A percentile compares a stretch with the other conserved stretches of the same genome.
These are phyloP conservation scores for Poeciliopsis prolifica DNA, from an alignment of 2,113 vertebrate genomes.

Conservation along the genomic window DNA sequence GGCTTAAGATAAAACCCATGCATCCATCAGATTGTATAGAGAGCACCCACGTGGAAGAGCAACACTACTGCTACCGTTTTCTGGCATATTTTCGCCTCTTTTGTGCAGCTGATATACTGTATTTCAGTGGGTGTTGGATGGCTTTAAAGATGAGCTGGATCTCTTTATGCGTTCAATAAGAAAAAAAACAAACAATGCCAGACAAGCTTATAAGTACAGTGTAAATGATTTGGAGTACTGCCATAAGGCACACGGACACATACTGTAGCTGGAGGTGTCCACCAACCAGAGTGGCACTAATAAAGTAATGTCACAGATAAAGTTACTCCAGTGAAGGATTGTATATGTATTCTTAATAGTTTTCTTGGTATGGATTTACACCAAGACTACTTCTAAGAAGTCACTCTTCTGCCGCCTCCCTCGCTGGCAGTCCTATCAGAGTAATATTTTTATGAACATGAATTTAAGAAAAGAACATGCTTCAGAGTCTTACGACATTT, in stretches of 20 bases:
- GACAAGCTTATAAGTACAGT: slow-evolving; percentile 46
- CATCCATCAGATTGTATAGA: slow-evolving; percentile 61
- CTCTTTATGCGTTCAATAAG: slow-evolving; percentile 41
- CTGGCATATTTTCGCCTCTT: slow-evolving; percentile 36
- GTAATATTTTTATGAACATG: neutral
- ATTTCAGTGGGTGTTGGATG: slow-evolving; percentile 35
- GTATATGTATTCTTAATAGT: slow-evolving; percentile 27
- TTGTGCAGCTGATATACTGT: slow-evolving; percentile 36
- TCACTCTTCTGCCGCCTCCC: too few relatives aligned
- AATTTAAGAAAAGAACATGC: neutral
- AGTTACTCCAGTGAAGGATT: slow-evolving; percentile 31
- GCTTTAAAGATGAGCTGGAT: slow-evolving; percentile 26
- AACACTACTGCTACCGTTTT: slow-evolving; percentile 43
- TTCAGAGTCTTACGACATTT: neutral
- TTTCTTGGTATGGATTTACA: slow-evolving; percentile 37
- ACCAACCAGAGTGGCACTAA: slow-evolving; percentile 24
- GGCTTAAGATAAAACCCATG: slow-evolving; percentile 53
- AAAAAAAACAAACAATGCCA: slow-evolving; percentile 1
- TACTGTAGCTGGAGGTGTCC: slow-evolving; percentile 21
- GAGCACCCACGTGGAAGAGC: slow-evolving; percentile 52
- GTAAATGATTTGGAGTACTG: slow-evolving; percentile 53
- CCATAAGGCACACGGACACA: slow-evolving; percentile 37
- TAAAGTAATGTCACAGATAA: slow-evolving; percentile 15
- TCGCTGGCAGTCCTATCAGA: too few relatives aligned
- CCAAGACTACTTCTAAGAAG: neutral